Base-by-base conservation (phyloP, 2,888 invertebrate genomes). In the Hedychridium roseum region DNA sequence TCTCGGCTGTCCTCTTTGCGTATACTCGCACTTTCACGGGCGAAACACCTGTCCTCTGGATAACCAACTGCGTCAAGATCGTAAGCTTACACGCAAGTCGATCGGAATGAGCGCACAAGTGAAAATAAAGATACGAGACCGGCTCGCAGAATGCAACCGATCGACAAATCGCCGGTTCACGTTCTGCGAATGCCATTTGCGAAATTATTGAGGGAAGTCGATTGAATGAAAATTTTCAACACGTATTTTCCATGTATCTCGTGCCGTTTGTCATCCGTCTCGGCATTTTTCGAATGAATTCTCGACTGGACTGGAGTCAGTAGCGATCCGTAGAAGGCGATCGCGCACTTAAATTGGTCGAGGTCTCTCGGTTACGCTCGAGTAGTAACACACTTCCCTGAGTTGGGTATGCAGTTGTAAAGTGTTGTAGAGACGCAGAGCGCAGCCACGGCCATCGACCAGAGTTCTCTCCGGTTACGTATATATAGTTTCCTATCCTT, bases 301-400 rank as follows among this genome's bases (percentile, higher is more conserved):
- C 21, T 41, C 43, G 31, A 39, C 43, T 39, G 26, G 27, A 44
- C 11, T n/a, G n/a, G 49, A 49, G 44, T 39, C 47, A 48, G 43
- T 40, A 57, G 42, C 23, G 54, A 54, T 54, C 59, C 59, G 44
- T 47, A 51, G 59, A 58, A 59, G 55, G 56, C 45, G 52, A 56
- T 59, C 56, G 54, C 54, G 49, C 60, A 57, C 57, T 60, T 60
- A 60, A 60, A 61, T 60, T 60, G 61, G 54, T 57, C 60, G 60
- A 60, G 61, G 57, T 57, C 60, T 57, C 54, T 57, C 57, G 60
- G 60, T 60, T 60, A 60, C 60, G 60, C 57, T 60, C 57, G 57
- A 54, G 50, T 60, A 60, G 61, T 54, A 57, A 57, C 61, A 60
- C 57, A 57, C 51, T 57, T 60, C 61, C 48, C 51, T 32, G 16